Conservation (phyloP, 1,140 invertebrate species). For the Drosophila bocki region DNA sequence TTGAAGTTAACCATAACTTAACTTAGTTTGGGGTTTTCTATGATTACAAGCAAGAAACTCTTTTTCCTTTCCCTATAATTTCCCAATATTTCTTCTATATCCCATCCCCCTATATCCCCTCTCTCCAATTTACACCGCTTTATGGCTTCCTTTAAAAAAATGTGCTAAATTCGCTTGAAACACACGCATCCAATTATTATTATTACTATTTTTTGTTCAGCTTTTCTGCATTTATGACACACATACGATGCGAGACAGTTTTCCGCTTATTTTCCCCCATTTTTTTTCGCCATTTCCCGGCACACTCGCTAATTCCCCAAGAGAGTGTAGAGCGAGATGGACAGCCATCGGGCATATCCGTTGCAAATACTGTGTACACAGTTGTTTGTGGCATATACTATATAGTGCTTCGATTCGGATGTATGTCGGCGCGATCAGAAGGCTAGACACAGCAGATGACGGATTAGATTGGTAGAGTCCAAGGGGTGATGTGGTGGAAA, state of each 20-base stretch:
- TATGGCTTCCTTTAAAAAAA: slow-evolving; percentile 2
- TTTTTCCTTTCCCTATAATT: background rate
- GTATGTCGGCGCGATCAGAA: slow-evolving; percentile 72
- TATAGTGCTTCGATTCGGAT: slow-evolving; percentile 37
- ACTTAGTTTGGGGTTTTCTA: background rate
- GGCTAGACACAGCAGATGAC: slow-evolving; percentile 54
- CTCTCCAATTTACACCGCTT: background rate
- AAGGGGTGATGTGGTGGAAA: slow-evolving; percentile 2
- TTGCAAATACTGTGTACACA: slow-evolving; percentile 42
- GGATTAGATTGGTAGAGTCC: slow-evolving; percentile 42
- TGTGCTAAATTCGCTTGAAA: slow-evolving; percentile 14
- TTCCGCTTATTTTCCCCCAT: slow-evolving; percentile 77
- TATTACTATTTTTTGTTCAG: background rate
- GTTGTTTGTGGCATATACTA: slow-evolving; percentile 13
- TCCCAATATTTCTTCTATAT: no score
- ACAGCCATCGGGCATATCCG: slow-evolving; percentile 72
- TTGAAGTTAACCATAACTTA: rapidly evolving
- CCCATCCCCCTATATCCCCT: background rate
- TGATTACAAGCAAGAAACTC: no score
- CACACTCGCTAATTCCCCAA: slow-evolving; percentile 59
- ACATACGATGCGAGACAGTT: slow-evolving; percentile 65
- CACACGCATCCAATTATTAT: slow-evolving; percentile 64
- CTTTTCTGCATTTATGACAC: slow-evolving; percentile 58
- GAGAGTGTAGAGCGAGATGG: slow-evolving; percentile 28
- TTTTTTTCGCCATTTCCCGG: slow-evolving; percentile 68